These are phyloP conservation scores for Albula glossodonta DNA, from an alignment of 2,113 vertebrate genomes.

Conservation along the genomic window DNA sequence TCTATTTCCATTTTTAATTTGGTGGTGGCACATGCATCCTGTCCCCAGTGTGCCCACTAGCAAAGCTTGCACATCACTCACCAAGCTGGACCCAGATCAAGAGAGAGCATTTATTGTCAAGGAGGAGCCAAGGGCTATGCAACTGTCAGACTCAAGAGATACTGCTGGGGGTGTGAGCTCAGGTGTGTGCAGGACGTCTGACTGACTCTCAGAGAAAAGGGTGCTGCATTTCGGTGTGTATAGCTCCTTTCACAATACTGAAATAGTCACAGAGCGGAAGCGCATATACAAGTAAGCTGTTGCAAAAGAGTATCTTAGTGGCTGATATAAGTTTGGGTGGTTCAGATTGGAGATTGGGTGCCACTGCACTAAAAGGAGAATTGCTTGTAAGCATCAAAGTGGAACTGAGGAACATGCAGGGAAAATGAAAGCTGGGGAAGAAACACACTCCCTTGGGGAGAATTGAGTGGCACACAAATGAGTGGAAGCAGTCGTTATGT, in stretches of 20 bases:
- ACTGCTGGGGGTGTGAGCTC: constrained; percentile 18
- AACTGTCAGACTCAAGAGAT: constrained; percentile 39
- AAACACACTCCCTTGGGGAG: background rate
- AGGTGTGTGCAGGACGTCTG: background rate
- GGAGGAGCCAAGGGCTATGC: constrained; percentile 33
- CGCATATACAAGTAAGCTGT: no score
- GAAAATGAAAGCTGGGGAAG: background rate
- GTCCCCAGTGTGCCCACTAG: constrained; percentile 37
- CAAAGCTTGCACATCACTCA: constrained; percentile 47
- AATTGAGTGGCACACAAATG: background rate
- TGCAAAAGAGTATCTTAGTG: no score
- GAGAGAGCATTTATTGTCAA: constrained; percentile 54
- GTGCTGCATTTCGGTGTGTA: background rate
- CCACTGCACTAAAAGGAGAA: constrained; percentile 17
- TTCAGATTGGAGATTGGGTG: background rate
- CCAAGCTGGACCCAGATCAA: constrained; percentile 57
- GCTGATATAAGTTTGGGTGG: no score
- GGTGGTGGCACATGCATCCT: constrained; percentile 48
- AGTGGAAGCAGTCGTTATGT: background rate
- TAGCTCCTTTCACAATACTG: no score
- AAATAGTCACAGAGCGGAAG: no score
- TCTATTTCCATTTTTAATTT: constrained; percentile 59
- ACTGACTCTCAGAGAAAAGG: background rate
- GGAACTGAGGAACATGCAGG: background rate
- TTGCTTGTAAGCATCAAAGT: background rate